A percentile compares a stretch with the other conserved stretches of the same genome.
phyloP scores from a whole-genome alignment of 2,797 vertebrate genomes.

The Hippoglossus hippoglossus region DNA sequence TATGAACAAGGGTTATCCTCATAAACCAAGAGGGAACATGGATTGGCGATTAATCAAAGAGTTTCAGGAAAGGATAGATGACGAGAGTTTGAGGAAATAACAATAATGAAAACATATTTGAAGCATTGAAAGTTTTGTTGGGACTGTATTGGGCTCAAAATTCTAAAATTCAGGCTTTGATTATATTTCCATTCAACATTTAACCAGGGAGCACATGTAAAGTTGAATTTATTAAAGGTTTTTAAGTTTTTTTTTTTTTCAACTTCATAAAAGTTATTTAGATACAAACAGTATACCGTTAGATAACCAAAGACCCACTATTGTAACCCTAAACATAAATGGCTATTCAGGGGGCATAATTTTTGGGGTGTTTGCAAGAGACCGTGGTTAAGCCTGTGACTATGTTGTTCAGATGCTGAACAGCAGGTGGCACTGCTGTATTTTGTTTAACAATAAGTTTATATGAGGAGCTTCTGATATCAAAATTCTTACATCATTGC shows the following conservation, averaged over 20 bases:
- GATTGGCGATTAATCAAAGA: no score
- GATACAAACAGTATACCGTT: neutral
- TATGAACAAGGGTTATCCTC: no score
- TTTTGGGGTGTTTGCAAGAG: neutral
- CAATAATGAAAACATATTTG: no score
- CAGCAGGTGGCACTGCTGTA: slow-evolving; percentile 81
- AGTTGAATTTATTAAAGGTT: neutral
- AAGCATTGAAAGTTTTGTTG: no score
- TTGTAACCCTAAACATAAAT: neutral
- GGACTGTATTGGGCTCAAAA: no score
- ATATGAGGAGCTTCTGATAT: neutral
- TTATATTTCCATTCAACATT: no score
- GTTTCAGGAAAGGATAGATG: no score
- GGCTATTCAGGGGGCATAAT: neutral
- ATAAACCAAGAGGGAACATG: no score
- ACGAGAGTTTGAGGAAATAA: no score
- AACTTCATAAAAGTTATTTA: neutral
- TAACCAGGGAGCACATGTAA: no score
- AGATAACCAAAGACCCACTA: neutral
- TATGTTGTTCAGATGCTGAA: slow-evolving; percentile 30
- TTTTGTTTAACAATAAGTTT: neutral
- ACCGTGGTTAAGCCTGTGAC: neutral
- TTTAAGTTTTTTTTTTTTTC: neutral
- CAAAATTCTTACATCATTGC: neutral
- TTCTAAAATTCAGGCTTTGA: no score